A percentile compares a stretch with the other conserved stretches of the same genome.
Evolutionary conservation across 2,797 vertebrate genomes (phyloP).

Genomic region (Enteromius anoplus): DNA sequence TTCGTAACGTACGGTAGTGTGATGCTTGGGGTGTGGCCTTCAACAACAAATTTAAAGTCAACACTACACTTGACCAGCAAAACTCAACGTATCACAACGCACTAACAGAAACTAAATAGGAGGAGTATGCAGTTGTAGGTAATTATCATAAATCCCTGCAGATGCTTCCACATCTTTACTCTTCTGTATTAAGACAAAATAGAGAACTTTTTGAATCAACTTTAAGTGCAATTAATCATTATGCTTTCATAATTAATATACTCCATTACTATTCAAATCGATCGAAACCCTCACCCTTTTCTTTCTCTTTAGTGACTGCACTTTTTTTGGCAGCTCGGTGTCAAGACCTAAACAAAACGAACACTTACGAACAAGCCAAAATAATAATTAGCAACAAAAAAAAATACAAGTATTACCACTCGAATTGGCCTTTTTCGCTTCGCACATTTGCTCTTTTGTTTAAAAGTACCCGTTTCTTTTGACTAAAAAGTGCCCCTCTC

Average conservation of each 20-base stretch:
- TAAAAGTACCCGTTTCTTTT: slow-evolving; percentile 81
- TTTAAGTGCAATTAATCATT: slow-evolving; percentile 79
- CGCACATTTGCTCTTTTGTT: slow-evolving; percentile 72
- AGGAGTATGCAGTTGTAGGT: slow-evolving; percentile 72
- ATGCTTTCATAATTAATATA: slow-evolving; percentile 34
- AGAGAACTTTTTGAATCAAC: slow-evolving; percentile 62
- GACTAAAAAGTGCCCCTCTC: slow-evolving; percentile 78
- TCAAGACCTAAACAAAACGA: slow-evolving; percentile 70
- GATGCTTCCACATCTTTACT: slow-evolving; percentile 40
- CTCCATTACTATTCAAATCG: slow-evolving; percentile 54
- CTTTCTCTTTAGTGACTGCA: slow-evolving; percentile 47
- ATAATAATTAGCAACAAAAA: slow-evolving; percentile 47
- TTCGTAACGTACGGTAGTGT: slow-evolving; percentile 26
- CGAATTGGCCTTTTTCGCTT: slow-evolving; percentile 47
- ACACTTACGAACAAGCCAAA: slow-evolving; percentile 34
- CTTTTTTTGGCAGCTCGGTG: slow-evolving; percentile 73
- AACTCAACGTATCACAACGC: slow-evolving; percentile 29
- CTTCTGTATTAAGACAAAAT: slow-evolving; percentile 73
- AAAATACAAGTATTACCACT: slow-evolving; percentile 57
- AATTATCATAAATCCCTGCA: slow-evolving; percentile 75
- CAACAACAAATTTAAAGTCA: slow-evolving; percentile 41
- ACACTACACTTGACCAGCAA: slow-evolving; percentile 42
- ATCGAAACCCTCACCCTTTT: slow-evolving; percentile 48
- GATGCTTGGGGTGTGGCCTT: slow-evolving; percentile 37
- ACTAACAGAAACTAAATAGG: slow-evolving; percentile 59